phyloP scores from a whole-genome alignment of 2,113 vertebrate species.

The Hystrix cristata region DNA sequence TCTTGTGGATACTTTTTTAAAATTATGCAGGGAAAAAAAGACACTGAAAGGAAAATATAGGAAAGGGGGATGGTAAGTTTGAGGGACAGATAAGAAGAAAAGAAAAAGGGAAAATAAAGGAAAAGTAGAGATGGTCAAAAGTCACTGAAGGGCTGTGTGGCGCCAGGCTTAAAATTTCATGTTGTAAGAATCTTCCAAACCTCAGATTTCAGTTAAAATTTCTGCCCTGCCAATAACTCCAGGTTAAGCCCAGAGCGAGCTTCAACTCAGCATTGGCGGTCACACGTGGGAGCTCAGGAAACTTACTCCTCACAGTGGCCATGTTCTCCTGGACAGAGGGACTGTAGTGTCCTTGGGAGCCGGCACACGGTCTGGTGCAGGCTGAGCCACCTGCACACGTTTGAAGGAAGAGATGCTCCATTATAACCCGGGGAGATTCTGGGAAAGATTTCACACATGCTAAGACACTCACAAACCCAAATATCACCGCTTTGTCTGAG shows the following conservation, averaged over 20 bases:
- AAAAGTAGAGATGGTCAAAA: neutral
- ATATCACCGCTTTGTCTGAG: neutral
- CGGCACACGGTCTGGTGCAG: neutral
- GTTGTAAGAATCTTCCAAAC: neutral
- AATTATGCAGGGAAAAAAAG: slow-evolving; percentile 28
- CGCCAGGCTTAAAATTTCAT: neutral
- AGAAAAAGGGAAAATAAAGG: neutral
- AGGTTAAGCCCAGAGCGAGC: neutral
- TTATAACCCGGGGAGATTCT: neutral
- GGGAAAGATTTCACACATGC: neutral
- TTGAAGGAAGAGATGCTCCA: neutral
- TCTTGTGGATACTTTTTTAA: neutral
- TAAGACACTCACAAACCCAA: neutral
- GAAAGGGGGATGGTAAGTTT: neutral
- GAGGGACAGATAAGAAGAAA: neutral
- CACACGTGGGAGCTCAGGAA: too few species aligned
- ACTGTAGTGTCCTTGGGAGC: too few species aligned
- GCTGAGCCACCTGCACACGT: too few species aligned
- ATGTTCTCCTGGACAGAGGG: neutral
- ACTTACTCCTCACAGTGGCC: neutral
- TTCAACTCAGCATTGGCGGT: neutral
- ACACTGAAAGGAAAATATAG: neutral
- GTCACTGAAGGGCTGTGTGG: neutral
- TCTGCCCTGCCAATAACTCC: neutral
- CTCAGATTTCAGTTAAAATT: neutral